A percentile compares a stretch with the other conserved stretches of the same genome.
phyloP scores from a whole-genome alignment of 1,140 invertebrate species.

The Vanessa tameamea region DNA sequence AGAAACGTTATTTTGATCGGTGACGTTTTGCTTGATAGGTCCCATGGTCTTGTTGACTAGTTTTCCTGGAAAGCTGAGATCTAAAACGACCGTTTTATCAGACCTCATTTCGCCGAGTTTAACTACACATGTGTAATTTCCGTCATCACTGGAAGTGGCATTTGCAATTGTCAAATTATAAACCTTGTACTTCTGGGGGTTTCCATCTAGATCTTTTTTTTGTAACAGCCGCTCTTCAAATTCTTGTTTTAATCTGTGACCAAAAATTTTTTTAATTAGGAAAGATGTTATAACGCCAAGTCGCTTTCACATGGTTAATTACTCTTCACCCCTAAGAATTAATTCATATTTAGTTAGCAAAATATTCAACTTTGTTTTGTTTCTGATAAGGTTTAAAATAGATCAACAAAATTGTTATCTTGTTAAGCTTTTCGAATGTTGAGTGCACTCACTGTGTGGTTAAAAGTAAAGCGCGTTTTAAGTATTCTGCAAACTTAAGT shows the following conservation, averaged over 20 bases:
- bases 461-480: constrained; percentile 11
- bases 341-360: background rate
- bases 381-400: constrained; percentile 2
- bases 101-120: constrained; percentile 45
- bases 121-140: constrained; percentile 81
- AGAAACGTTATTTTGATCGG: constrained; percentile 53
- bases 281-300: background rate
- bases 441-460: background rate
- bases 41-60: constrained; percentile 52
- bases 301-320: background rate
- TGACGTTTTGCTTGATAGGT: constrained; percentile 54
- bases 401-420: background rate
- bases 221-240: constrained; percentile 40
- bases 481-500: background rate
- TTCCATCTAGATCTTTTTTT: constrained; percentile 57
- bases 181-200: constrained; percentile 49
- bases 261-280: background rate
- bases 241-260: constrained; percentile 52
- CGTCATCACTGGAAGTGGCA: constrained; percentile 78
- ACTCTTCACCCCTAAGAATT: constrained; percentile 3
- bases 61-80: constrained; percentile 58
- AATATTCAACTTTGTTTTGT: background rate
- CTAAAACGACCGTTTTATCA: constrained; percentile 46
- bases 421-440: background rate
- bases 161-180: constrained; percentile 76